Base-by-base conservation (phyloP, 2,113 vertebrate genomes). In the Oxyura jamaicensis region DNA sequence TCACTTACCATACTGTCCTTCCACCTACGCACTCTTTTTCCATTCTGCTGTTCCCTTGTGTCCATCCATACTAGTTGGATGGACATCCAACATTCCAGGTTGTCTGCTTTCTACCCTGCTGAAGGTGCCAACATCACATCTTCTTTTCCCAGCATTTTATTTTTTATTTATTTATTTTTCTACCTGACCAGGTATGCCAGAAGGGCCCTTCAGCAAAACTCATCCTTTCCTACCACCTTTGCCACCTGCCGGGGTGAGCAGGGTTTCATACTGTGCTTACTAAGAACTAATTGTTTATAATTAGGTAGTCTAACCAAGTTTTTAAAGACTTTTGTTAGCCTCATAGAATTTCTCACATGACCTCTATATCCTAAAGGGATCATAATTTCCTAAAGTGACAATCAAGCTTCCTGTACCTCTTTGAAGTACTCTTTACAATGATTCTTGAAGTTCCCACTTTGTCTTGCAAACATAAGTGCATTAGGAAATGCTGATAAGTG, bases 331-430 rank as follows among this genome's bases (percentile, higher is more conserved):
- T 82, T 25, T 69, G 15, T 11, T 59, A 83, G 13, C 25, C 67
- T 93, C 18, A 11, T 79, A 95, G 50, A 59, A 68, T 71, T 94
- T 83, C 13, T 94, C 36, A 66, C 3, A 1, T 48, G 55, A 59
- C 16, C 21, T 23, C 13, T 52, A 33, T 33, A 19, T 71, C 89
- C 71, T 94, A 41, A 91, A 83, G 50, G 22, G 29, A 83, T 74
- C 28, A 2, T 58, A 31, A 91, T 80, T 90, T 95, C 67, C 90
- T 94, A 35, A 94, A 95, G 84, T 91, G 82, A 88, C 55, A 95
- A 74, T 93, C 35, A 29, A 87, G 90, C 75, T 97, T 96, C 89
- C 86, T 84, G 80, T 29, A n/a, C n/a, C 73, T 87, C 48, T 88
- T 50, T 94, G 84, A 95, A 96, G 75, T 31, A 80, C 87, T 33